These are phyloP conservation scores for Emmelina monodactyla DNA, from an alignment of 2,888 invertebrate genomes.

Conservation along the genomic window DNA sequence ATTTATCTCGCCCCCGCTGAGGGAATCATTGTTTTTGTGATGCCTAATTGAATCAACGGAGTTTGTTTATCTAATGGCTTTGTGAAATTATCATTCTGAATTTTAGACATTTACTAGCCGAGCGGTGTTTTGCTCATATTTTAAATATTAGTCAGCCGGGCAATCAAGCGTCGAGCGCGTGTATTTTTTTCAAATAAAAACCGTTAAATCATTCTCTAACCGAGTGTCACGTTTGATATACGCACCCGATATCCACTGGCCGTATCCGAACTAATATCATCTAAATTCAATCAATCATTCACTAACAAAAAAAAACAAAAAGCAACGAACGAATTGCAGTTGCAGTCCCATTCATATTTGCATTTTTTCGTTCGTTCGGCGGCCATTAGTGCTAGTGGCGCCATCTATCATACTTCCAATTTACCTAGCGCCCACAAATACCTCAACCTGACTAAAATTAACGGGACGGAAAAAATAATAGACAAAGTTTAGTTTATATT, in stretches of 20 bases:
- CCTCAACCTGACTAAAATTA: slow-evolving; percentile 45
- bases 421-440: slow-evolving; percentile 60
- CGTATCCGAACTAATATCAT: slow-evolving; percentile 4
- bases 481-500: too few relatives aligned
- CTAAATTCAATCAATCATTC: slow-evolving; percentile 24
- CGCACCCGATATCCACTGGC: neutral
- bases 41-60: too few relatives aligned
- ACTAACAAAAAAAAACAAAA: slow-evolving; percentile 20
- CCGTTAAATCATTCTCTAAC: slow-evolving; percentile 30
- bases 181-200: too few relatives aligned
- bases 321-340: slow-evolving; percentile 34
- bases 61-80: too few relatives aligned
- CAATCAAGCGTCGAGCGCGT: too few relatives aligned
- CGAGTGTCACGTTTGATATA: slow-evolving; percentile 15
- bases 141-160: too few relatives aligned
- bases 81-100: too few relatives aligned
- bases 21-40: too few relatives aligned
- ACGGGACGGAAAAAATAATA: too few relatives aligned
- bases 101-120: too few relatives aligned
- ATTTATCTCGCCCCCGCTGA: slow-evolving; percentile 50
- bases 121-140: too few relatives aligned
- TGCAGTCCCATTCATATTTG: slow-evolving; percentile 16
- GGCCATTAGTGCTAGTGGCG: slow-evolving; percentile 33
- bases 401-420: slow-evolving; percentile 60
- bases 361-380: slow-evolving; percentile 21